Conservation (phyloP, 2,888 invertebrate species). For the Drosophila maculinotata region DNA sequence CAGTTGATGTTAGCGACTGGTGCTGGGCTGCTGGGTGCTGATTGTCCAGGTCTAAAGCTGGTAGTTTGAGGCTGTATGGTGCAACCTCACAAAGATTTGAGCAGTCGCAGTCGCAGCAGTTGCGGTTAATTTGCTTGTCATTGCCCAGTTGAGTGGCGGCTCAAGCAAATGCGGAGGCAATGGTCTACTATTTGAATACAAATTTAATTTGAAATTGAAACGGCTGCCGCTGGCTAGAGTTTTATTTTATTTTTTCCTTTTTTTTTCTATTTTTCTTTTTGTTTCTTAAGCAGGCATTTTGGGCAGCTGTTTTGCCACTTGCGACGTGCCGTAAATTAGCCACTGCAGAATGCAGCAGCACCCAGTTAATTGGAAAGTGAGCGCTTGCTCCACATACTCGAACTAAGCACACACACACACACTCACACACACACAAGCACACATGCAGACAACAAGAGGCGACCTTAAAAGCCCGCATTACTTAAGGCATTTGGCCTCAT, state of each 20-base stretch:
- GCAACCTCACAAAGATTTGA: conserved; percentile 61
- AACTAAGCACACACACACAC: background rate
- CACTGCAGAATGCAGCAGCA: conserved; percentile 32
- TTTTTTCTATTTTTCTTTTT: conserved; percentile 2
- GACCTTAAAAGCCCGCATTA: conserved; percentile 40
- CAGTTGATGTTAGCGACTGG: conserved; percentile 40
- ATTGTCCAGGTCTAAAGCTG: conserved; percentile 49
- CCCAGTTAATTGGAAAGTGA: conserved; percentile 70
- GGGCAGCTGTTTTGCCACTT: conserved; percentile 71
- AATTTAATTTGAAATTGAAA: conserved; percentile 78
- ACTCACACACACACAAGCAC: background rate
- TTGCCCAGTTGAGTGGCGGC: conserved; percentile 76
- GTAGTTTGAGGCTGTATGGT: conserved; percentile 52
- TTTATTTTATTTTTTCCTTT: background rate
- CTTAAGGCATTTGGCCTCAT: conserved; percentile 26
- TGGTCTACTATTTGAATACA: conserved; percentile 74
- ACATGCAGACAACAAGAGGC: background rate
- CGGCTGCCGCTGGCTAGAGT: conserved; percentile 43
- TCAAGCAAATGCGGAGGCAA: conserved; percentile 34
- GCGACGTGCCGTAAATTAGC: conserved; percentile 76
- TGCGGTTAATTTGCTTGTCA: conserved; percentile 80
- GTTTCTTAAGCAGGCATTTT: conserved; percentile 56
- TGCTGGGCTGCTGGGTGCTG: conserved; percentile 38
- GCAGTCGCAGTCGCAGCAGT: conserved; percentile 59
- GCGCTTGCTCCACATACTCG: conserved; percentile 24